phyloP scores from a whole-genome alignment of 2,797 vertebrate genomes.

The Malurus splendens region DNA sequence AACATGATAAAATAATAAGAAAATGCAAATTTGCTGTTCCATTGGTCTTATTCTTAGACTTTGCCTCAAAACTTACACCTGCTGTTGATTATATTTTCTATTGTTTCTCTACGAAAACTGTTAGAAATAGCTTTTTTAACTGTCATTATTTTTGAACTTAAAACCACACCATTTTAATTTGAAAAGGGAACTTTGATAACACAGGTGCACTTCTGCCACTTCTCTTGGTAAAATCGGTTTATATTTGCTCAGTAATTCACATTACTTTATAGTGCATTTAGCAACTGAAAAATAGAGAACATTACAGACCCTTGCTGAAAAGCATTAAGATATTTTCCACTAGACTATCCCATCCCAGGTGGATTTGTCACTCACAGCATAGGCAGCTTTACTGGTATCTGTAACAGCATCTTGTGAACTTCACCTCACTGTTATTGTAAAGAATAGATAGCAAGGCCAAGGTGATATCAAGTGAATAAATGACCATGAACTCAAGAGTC shows the following conservation, averaged over 20 bases:
- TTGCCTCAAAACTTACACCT: not conserved
- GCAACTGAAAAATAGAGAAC: not conserved
- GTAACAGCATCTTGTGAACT: constrained; percentile 22
- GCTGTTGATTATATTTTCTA: not conserved
- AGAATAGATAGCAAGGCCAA: not conserved
- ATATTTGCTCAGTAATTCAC: not conserved
- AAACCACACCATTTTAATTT: not conserved
- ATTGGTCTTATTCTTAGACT: not conserved
- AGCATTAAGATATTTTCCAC: not conserved
- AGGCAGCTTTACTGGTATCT: not conserved
- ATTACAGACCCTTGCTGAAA: not conserved
- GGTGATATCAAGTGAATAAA: constrained; percentile 38
- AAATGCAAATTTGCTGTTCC: not conserved
- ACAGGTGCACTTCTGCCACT: not conserved
- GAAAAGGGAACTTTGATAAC: not conserved
- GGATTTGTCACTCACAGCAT: not conserved
- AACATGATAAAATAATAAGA: not conserved
- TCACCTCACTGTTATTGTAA: not conserved
- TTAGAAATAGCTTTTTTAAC: not conserved
- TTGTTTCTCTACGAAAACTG: not conserved
- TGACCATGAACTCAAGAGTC: constrained; percentile 3
- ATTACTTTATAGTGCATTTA: not conserved
- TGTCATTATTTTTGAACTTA: not conserved
- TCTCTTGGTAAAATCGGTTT: not conserved
- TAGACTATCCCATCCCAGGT: not conserved